Evolutionary conservation across 1,140 invertebrate genomes (phyloP).

Genomic region (Drosophila nebulosa): DNA sequence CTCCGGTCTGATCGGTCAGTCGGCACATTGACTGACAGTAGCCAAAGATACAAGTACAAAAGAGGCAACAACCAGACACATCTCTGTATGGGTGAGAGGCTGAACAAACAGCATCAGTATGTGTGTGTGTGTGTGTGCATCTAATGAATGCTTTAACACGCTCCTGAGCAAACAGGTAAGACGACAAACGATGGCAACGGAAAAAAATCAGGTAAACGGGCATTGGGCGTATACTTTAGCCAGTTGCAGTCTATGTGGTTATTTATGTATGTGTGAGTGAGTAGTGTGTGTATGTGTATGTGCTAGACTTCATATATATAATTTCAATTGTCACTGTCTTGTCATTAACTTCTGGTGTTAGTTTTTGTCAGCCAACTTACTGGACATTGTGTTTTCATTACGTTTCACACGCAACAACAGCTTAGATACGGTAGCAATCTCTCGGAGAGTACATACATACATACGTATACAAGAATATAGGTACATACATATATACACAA

Average conservation of each 20-base stretch:
- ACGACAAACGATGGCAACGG: slow-evolving; percentile 7
- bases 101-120: slow-evolving; percentile 31
- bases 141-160: slow-evolving; percentile 75
- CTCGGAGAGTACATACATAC: neutral
- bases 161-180: slow-evolving; percentile 68
- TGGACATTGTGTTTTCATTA: slow-evolving; percentile 62
- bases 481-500: neutral
- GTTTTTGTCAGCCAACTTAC: slow-evolving; percentile 31
- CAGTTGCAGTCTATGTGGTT: slow-evolving; percentile 32
- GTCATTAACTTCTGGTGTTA: slow-evolving; percentile 79
- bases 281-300: slow-evolving; percentile 2
- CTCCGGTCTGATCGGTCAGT: slow-evolving; percentile 5
- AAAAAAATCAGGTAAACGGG: slow-evolving; percentile 40
- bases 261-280: slow-evolving; percentile 14
- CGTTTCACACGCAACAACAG: slow-evolving; percentile 68
- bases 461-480: neutral
- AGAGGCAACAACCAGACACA: slow-evolving; percentile 14
- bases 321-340: slow-evolving; percentile 80
- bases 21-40: slow-evolving; percentile 55
- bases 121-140: slow-evolving; percentile 28
- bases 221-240: slow-evolving; percentile 71
- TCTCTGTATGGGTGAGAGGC: slow-evolving; percentile 15
- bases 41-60: slow-evolving; percentile 27
- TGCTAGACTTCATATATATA: slow-evolving; percentile 37
- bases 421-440: slow-evolving; percentile 51